Evolutionary conservation across 2,888 invertebrate species (phyloP), one percentile per base, ranked within the genome.

Genomic region (Tethea ocularis): DNA sequence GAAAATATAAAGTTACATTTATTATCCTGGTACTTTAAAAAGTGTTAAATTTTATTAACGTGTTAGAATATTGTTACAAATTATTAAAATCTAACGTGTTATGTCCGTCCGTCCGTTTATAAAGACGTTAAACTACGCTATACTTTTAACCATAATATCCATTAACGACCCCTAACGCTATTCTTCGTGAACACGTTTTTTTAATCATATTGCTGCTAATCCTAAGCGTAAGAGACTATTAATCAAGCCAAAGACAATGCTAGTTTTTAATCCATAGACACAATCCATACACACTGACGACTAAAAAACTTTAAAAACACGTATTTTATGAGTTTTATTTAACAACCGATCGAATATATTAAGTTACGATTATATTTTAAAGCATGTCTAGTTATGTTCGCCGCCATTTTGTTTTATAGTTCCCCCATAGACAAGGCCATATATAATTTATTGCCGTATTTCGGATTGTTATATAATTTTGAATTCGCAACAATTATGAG

Each of bases 111-210:
- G 46, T 77, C 75, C 76, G 77, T 72, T 82, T 79, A 38, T 38
- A 71, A 68, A 74, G 73, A 63, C 67, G 63, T 67, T 29, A 52
- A 62, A 66, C 58, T 64, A 67, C 62, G 68, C 46, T 57, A 62
- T 66, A 69, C 38, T 68, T 73, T 74, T 75, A 72, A n/a, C 52
- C n/a, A 52, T 24, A 2, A 2, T 29, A 11, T 29, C 52, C 52
- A 17, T 29, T 17, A 29, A 29, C 52, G 17, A 53, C 52, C 58
- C 61, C 54, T 54, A 54, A 54, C 33, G 54, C 54, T 54, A 54
- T 22, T 54, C 54, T 20, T 33, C 71, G 77, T 87, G 86, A 88
- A 89, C 87, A 88, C 86, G 75, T 82, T 82, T 75, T 71, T 75
- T 73, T 36, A 13, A 84, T 83, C 74, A 75, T 81, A 80, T 79